phyloP scores from a whole-genome alignment of 2,797 vertebrate species.

The Chromobotia macracanthus region DNA sequence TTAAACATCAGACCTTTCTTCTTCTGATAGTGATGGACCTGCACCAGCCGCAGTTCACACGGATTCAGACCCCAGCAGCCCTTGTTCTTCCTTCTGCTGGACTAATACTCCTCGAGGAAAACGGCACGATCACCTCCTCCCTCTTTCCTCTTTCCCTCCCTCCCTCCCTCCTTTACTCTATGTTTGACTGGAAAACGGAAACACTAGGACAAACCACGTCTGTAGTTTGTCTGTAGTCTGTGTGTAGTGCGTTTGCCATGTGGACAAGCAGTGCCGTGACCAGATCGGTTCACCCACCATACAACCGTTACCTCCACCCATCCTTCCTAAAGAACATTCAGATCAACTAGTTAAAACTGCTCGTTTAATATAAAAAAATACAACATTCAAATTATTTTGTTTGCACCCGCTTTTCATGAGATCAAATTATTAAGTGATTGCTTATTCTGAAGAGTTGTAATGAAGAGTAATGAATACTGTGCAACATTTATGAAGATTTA shows the following conservation, averaged over 20 bases:
- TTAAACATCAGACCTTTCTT: not conserved
- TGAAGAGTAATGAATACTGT: too few relatives aligned
- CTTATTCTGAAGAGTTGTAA: too few relatives aligned
- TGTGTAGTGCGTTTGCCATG: constrained; percentile 41
- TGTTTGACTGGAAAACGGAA: constrained; percentile 70
- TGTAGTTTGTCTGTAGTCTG: constrained; percentile 33
- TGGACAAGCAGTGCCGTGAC: constrained; percentile 56
- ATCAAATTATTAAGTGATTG: too few relatives aligned
- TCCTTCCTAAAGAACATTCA: constrained; percentile 1
- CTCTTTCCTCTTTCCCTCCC: constrained; percentile 59
- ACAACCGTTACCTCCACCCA: constrained; percentile 58
- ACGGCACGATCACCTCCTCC: constrained; percentile 75
- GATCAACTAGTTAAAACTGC: too few relatives aligned
- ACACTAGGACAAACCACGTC: constrained; percentile 60
- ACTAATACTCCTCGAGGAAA: constrained; percentile 69
- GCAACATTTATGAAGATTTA: too few relatives aligned
- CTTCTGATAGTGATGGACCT: not conserved
- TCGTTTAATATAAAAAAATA: too few relatives aligned
- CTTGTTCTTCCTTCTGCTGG: constrained; percentile 66
- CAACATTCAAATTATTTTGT: too few relatives aligned
- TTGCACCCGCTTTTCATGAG: too few relatives aligned
- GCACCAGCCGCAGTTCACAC: not conserved
- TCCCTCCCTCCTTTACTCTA: constrained; percentile 59
- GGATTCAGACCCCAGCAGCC: constrained; percentile 45
- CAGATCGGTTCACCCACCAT: constrained; percentile 66